These are phyloP conservation scores for Eudemis profundana DNA, from an alignment of 2,888 invertebrate genomes.

Conservation along the genomic window DNA sequence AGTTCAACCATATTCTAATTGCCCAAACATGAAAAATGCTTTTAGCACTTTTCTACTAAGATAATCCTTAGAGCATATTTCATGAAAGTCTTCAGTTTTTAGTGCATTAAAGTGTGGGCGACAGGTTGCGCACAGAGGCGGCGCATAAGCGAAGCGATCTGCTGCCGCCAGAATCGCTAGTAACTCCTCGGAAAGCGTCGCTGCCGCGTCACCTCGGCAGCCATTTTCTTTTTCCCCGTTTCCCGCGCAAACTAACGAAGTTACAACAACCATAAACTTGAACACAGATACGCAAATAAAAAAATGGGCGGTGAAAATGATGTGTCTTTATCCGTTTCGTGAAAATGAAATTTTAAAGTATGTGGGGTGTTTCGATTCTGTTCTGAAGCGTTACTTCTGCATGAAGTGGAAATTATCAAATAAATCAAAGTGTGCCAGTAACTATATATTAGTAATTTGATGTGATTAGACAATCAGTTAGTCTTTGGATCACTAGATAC, in stretches of 20 bases:
- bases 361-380: neutral
- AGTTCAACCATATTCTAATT: conserved; percentile 2
- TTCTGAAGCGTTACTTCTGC: neutral
- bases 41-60: conserved; percentile 15
- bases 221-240: conserved; percentile 53
- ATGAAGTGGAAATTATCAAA: conserved; percentile 8
- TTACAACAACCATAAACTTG: conserved; percentile 47
- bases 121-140: conserved; percentile 66
- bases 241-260: conserved; percentile 73
- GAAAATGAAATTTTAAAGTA: neutral
- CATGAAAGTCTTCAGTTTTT: conserved; percentile 25
- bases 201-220: conserved; percentile 56
- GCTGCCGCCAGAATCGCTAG: conserved; percentile 62
- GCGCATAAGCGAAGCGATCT: conserved; percentile 69
- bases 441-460: conserved; percentile 16
- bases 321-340: neutral
- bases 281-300: conserved; percentile 29
- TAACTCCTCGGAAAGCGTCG: conserved; percentile 67
- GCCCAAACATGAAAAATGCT: neutral
- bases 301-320: conserved; percentile 11
- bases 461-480: conserved; percentile 13
- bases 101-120: conserved; percentile 43
- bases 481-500: conserved; percentile 2
- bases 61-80: conserved; percentile 25
- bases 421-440: neutral